Evolutionary conservation across 2,888 invertebrate genomes (phyloP).

Genomic region (Molanna angustata): DNA sequence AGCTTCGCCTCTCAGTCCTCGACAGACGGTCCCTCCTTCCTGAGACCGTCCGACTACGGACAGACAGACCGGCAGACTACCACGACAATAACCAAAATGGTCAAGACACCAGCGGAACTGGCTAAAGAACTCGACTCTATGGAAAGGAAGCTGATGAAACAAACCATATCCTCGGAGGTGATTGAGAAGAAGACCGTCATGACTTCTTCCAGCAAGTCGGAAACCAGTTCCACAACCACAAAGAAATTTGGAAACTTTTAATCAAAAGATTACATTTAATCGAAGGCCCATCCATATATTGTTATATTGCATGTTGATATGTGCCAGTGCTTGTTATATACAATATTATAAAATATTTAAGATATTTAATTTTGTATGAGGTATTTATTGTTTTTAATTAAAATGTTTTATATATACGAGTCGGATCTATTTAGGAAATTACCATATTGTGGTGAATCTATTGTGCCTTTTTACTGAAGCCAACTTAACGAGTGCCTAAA

Average conservation of each 20-base stretch:
- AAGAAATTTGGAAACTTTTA: constrained; percentile 53
- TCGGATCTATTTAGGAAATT: too few relatives aligned
- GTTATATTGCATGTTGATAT: too few relatives aligned
- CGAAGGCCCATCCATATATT: too few relatives aligned
- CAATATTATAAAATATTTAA: too few relatives aligned
- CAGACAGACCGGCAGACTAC: constrained; percentile 44
- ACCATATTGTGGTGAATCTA: too few relatives aligned
- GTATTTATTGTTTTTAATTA: too few relatives aligned
- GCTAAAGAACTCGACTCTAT: constrained; percentile 56
- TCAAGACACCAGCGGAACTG: constrained; percentile 46
- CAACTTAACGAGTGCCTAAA: too few relatives aligned
- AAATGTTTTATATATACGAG: too few relatives aligned
- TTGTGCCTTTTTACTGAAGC: too few relatives aligned
- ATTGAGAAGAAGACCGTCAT: constrained; percentile 67
- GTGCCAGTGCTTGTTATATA: too few relatives aligned
- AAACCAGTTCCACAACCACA: constrained; percentile 56
- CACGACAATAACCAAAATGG: constrained; percentile 39
- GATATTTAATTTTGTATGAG: too few relatives aligned
- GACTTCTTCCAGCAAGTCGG: constrained; percentile 60
- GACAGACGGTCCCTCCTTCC: constrained; percentile 40
- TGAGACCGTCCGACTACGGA: constrained; percentile 54
- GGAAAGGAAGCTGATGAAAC: constrained; percentile 65
- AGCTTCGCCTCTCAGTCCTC: constrained; percentile 22
- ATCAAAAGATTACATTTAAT: not conserved
- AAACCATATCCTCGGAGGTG: constrained; percentile 66